Base-by-base conservation (phyloP, 2,113 vertebrate species). In the Nothobranchius kuhntae region DNA sequence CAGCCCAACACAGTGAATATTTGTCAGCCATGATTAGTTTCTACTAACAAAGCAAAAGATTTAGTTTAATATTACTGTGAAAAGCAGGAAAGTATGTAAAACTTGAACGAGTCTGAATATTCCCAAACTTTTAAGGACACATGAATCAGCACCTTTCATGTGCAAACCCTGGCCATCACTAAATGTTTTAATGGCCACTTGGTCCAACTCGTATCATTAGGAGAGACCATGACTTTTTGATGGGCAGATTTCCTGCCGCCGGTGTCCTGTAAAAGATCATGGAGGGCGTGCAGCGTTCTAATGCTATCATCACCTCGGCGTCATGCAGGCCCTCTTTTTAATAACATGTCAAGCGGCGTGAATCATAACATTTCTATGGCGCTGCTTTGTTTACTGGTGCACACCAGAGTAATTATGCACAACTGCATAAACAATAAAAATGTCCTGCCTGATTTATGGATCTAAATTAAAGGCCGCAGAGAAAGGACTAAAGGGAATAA, bases 101-200 rank as follows among this genome's bases (percentile, higher is more conserved):
- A 62, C 30, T 66, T 13, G 13, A 15, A 6, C 58, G 55, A 10
- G 38, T 40, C 2, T 40, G 9, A 40, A 40, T 5, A 40, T 40
- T 40, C 38, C 38, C 38, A 40, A 40, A 7, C 38, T 40, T 40
- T 40, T 40, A 40, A 40, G 3, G 38, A 59, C 68, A 44, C 9
- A 80, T 71, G 57, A 82, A 51, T 84, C 53, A 0, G 68, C 1
- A 4, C 68, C 64, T 81, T 77, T 59, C 62, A 71, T 73, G 30
- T 73, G 62, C 67, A 63, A 53, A 52, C 24, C 45, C 14, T 44
- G 65, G 44, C 71, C 68, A 61, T 85, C 73, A 71, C 75, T 87
- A 77, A 84, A 86, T 78, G 71, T 85, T 89, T 87, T 86, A 86
- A 88, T 78, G 81, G 77, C 14, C 82, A 71, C 78, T 78, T 80